Percentiles rank a stretch among this genome's conserved stretches.
These are phyloP conservation scores for Nomia melanderi DNA, from an alignment of 1,140 invertebrate genomes.

Conservation along the genomic window DNA sequence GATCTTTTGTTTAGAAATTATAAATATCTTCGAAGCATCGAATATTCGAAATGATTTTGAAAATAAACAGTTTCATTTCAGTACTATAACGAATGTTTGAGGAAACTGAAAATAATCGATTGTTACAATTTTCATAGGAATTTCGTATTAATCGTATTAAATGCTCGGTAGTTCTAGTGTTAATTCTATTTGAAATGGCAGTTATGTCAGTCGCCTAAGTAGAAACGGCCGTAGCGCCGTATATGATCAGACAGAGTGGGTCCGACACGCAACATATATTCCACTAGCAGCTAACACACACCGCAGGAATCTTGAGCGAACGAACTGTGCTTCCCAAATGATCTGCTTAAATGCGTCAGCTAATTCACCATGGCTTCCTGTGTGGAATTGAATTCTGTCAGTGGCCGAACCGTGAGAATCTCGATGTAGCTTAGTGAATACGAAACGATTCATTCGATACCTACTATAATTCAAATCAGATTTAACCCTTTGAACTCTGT, in stretches of 20 bases:
- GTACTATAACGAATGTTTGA: no score
- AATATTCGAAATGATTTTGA: no score
- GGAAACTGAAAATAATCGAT: no score
- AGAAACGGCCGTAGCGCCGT: not conserved
- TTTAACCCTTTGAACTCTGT: no score
- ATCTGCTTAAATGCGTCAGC: not conserved
- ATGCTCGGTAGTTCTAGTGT: not conserved
- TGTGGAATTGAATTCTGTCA: not conserved
- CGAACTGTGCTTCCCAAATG: not conserved
- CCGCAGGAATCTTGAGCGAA: not conserved
- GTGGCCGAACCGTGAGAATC: not conserved
- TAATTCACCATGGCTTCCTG: not conserved
- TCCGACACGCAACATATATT: conserved; percentile 21
- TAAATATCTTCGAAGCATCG: no score
- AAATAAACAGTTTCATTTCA: no score
- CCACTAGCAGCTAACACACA: conserved; percentile 16
- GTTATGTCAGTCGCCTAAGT: not conserved
- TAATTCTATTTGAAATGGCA: not conserved
- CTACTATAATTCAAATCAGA: no score
- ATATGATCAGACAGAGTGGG: conserved; percentile 20
- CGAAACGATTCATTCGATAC: no score
- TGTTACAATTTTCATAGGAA: no score
- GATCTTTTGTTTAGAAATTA: no score
- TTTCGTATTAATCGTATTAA: no score
- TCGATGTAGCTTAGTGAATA: not conserved